Percentiles rank a stretch among this genome's conserved stretches.
phyloP scores from a whole-genome alignment of 2,888 invertebrate species.

The Smittia aterrima region DNA sequence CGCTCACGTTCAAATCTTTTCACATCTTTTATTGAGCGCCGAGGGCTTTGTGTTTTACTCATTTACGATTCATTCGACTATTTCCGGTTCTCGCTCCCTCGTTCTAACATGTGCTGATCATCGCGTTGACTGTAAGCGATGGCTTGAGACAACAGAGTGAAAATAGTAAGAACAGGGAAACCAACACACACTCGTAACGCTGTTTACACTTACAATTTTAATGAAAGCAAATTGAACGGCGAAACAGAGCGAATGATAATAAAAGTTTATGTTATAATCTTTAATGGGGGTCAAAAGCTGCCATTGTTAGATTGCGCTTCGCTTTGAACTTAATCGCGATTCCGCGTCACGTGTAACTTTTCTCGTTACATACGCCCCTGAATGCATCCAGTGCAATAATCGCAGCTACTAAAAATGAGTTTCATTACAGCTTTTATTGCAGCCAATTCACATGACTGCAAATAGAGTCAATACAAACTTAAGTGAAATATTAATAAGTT shows the following conservation, averaged over 20 bases:
- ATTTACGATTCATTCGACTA: constrained; percentile 39
- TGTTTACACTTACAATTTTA: not conserved
- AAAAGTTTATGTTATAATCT: not conserved
- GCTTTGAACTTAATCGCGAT: not conserved
- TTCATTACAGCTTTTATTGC: not conserved
- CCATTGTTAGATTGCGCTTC: constrained; percentile 31
- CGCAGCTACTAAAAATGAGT: not conserved
- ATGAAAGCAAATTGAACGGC: not conserved
- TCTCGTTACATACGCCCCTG: not conserved
- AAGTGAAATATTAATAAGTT: not conserved
- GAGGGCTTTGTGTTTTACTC: constrained; percentile 22
- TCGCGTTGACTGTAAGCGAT: not conserved
- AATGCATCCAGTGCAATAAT: not conserved
- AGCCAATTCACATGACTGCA: not conserved
- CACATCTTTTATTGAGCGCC: not conserved
- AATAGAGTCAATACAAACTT: not conserved
- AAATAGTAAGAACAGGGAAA: not conserved
- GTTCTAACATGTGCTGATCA: not conserved
- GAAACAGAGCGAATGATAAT: not conserved
- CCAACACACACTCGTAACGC: not conserved
- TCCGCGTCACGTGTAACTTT: not conserved
- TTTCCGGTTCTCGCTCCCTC: constrained; percentile 34
- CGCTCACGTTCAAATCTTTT: constrained; percentile 1
- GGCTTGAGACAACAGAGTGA: not conserved
- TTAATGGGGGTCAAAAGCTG: constrained; percentile 29